Conservation (phyloP, 2,888 invertebrate genomes). For the Marronus borbonicus region DNA sequence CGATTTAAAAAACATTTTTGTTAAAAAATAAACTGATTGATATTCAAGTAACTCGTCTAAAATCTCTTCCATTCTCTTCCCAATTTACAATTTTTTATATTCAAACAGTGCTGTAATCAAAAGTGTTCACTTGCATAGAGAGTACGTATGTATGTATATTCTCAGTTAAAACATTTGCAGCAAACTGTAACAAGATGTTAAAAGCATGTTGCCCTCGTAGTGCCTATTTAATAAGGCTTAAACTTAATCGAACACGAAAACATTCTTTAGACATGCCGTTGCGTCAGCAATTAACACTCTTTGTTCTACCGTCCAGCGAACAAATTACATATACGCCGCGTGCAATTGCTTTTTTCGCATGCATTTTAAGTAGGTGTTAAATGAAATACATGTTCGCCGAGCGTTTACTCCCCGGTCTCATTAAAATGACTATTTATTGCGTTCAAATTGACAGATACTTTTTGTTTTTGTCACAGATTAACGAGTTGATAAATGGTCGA, state of each 20-base stretch:
- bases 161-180: no score
- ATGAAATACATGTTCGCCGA: constrained; percentile 39
- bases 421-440: constrained; percentile 49
- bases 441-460: constrained; percentile 11
- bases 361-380: constrained; percentile 46
- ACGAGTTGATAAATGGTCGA: constrained; percentile 26
- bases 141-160: no score
- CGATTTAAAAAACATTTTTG: no score
- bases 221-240: neutral
- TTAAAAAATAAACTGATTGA: no score
- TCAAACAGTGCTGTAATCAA: no score
- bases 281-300: constrained; percentile 16
- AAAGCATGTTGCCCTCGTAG: neutral
- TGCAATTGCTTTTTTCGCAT: constrained; percentile 33
- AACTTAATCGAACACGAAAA: neutral
- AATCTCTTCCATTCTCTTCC: no score
- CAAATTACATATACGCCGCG: constrained; percentile 28
- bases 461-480: constrained; percentile 45
- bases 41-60: no score
- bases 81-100: no score
- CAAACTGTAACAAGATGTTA: neutral
- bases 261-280: constrained; percentile 7
- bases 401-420: constrained; percentile 33
- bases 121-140: no score
- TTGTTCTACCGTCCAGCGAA: constrained; percentile 2